Conservation (phyloP, 2,113 vertebrate species). For the Corythornis cristatus region DNA sequence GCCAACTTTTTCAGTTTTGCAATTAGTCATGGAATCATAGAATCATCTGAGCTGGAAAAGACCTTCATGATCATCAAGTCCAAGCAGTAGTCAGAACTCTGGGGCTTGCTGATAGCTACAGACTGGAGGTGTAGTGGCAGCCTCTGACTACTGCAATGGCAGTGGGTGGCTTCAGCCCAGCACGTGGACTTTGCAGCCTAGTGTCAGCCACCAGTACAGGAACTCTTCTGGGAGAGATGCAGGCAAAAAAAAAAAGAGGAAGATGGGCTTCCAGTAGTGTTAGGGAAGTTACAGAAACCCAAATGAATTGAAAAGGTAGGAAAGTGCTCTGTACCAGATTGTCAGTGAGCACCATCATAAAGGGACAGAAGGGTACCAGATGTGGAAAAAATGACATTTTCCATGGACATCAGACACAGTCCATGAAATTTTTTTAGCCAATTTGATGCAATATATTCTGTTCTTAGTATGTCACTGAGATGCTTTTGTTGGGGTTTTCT, state of each 20-base stretch:
- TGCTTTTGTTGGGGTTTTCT: background rate
- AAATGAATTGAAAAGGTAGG: background rate
- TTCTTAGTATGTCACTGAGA: background rate
- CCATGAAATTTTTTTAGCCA: background rate
- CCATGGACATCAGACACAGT: background rate
- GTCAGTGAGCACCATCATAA: accelerated
- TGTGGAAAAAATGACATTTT: background rate
- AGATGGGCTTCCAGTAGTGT: background rate
- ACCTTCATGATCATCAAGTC: too few relatives aligned
- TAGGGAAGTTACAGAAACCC: background rate
- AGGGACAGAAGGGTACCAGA: background rate
- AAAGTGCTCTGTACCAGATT: background rate
- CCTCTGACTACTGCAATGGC: background rate
- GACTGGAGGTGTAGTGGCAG: background rate
- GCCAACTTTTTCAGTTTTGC: background rate
- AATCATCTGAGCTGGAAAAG: too few relatives aligned
- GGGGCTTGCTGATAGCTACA: background rate
- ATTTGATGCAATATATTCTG: background rate
- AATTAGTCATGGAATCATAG: too few relatives aligned
- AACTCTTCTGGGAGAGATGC: background rate
- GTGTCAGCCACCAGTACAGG: background rate
- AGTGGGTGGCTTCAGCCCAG: background rate
- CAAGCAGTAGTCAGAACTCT: background rate
- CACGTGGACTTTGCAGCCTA: background rate
- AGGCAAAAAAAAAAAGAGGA: background rate